Percentiles rank a stretch among this genome's conserved stretches.
Conservation (phyloP, 2,797 vertebrate species). For the Rhinichthys osculus region DNA sequence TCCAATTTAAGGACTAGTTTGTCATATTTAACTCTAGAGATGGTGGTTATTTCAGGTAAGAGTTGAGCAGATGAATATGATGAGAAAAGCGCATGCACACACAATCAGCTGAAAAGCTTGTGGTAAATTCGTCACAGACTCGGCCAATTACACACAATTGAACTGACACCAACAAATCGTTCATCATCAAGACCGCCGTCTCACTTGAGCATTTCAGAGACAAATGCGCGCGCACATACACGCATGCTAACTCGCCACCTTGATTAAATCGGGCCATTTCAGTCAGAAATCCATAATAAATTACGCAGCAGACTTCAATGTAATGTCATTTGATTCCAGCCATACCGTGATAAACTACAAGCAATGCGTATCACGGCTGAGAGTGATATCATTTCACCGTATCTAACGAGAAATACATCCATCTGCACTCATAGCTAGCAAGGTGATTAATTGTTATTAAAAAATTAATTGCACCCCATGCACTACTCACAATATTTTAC, state of each 20-base stretch:
- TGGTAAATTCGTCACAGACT: neutral
- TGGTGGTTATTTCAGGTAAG: neutral
- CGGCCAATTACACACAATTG: constrained; percentile 17
- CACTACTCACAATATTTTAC: neutral
- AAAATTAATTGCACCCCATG: neutral
- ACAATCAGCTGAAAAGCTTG: neutral
- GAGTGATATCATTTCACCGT: neutral
- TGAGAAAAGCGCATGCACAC: neutral
- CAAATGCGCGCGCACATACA: neutral
- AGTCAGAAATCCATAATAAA: constrained; percentile 17
- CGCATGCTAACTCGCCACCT: neutral
- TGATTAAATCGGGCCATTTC: neutral
- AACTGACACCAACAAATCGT: constrained; percentile 10
- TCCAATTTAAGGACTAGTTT: neutral
- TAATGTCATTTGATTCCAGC: constrained; percentile 29
- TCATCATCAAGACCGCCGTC: neutral
- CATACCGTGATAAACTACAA: constrained; percentile 6
- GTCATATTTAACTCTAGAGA: neutral
- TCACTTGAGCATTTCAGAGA: constrained; percentile 22
- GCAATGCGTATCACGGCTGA: neutral
- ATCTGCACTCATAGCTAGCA: neutral
- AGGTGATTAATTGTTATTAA: neutral
- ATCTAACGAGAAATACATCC: neutral
- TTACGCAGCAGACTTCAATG: constrained; percentile 12
- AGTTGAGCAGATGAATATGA: neutral